phyloP scores from a whole-genome alignment of 2,888 invertebrate species.

The Theodoxus fluviatilis region DNA sequence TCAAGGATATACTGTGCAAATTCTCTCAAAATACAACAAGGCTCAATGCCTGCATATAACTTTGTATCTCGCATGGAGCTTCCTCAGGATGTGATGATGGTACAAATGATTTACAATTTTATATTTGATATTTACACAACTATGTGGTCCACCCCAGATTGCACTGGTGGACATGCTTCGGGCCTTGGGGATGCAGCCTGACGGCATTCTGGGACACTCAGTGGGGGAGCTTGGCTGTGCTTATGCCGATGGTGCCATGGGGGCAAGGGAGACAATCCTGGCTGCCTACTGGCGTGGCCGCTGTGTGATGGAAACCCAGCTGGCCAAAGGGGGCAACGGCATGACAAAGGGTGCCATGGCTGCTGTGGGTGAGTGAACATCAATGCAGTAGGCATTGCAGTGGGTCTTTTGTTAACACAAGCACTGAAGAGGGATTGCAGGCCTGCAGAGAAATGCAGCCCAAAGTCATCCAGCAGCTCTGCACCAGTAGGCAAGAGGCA shows the following conservation, averaged over 20 bases:
- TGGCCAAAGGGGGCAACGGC: too few species aligned
- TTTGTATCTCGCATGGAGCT: neutral
- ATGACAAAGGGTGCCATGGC: slow-evolving; percentile 65
- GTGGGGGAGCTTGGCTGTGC: slow-evolving; percentile 94
- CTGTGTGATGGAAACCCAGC: too few species aligned
- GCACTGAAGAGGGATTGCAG: too few species aligned
- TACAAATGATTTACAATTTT: neutral
- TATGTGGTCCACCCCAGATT: slow-evolving; percentile 72
- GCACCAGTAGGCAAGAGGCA: too few species aligned
- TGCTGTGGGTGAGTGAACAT: slow-evolving; percentile 64
- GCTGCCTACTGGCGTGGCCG: slow-evolving; percentile 86
- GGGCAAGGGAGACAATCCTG: slow-evolving; percentile 90
- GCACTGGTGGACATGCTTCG: slow-evolving; percentile 89
- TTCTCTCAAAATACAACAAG: too few species aligned
- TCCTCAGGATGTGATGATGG: neutral
- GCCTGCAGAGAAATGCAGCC: too few species aligned
- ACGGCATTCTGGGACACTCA: slow-evolving; percentile 96
- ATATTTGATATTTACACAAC: too few species aligned
- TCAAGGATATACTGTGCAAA: too few species aligned
- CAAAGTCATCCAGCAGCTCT: too few species aligned
- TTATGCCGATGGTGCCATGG: slow-evolving; percentile 94
- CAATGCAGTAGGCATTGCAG: too few species aligned
- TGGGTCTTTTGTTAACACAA: too few species aligned
- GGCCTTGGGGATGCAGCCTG: slow-evolving; percentile 79
- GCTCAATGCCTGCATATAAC: neutral